Evolutionary conservation across 2,113 vertebrate species (phyloP).

Genomic region (Gallinago media): DNA sequence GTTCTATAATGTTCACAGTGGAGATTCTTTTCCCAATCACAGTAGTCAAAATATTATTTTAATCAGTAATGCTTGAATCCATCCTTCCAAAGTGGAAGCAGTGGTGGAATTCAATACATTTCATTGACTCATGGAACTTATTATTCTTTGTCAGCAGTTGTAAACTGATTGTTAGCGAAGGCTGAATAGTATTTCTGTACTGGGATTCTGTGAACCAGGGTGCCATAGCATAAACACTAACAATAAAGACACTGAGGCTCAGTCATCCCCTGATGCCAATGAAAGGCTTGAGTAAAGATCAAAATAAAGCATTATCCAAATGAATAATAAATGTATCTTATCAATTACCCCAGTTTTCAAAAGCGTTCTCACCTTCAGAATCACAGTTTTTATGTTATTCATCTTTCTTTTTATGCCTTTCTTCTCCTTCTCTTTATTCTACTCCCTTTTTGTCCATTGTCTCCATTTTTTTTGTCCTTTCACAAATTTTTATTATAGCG

Average conservation of each 20-base stretch:
- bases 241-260: neutral
- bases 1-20: neutral
- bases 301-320: neutral
- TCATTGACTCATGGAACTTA: neutral
- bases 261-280: neutral
- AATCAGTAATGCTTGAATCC: neutral
- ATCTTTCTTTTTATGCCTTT: neutral
- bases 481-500: neutral
- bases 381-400: neutral
- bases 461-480: neutral
- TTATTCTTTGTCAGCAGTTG: neutral
- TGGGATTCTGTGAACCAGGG: neutral
- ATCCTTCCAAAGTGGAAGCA: neutral
- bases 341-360: neutral
- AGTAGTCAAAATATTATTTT: neutral
- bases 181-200: neutral
- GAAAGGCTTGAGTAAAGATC: neutral
- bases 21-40: neutral
- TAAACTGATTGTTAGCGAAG: neutral
- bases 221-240: neutral
- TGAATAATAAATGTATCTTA: neutral
- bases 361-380: neutral
- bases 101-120: neutral
- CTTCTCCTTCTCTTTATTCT: neutral
- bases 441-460: neutral